phyloP scores from a whole-genome alignment of 2,113 vertebrate genomes.

The Python bivittatus region DNA sequence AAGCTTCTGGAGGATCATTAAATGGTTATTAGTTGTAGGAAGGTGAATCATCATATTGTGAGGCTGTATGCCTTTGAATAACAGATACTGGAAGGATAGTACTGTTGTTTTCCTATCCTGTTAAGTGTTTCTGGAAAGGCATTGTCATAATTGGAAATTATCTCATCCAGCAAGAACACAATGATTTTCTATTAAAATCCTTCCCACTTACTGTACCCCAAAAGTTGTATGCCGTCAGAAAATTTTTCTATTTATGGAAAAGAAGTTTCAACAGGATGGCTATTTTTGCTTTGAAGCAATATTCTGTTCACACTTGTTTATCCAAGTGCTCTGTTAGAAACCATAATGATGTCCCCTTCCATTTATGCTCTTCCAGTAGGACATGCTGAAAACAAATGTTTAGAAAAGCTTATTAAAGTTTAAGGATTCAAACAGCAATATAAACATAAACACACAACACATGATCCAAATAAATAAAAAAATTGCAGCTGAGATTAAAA shows the following conservation, averaged over 20 bases:
- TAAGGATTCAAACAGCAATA: neutral
- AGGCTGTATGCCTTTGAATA: neutral
- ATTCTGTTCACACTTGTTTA: neutral
- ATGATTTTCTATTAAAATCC: neutral
- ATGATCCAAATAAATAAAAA: neutral
- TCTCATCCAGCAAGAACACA: neutral
- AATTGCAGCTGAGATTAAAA: neutral
- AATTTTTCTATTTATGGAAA: neutral
- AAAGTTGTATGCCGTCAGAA: neutral
- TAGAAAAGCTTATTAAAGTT: neutral
- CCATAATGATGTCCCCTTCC: neutral
- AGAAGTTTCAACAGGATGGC: neutral
- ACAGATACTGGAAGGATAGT: neutral
- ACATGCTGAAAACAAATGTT: neutral
- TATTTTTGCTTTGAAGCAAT: neutral
- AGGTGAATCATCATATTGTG: neutral
- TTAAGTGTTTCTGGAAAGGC: neutral
- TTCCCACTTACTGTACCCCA: neutral
- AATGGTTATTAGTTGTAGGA: neutral
- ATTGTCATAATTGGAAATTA: neutral
- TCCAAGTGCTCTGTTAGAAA: neutral
- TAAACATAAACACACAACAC: neutral
- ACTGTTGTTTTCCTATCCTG: neutral
- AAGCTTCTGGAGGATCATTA: neutral
- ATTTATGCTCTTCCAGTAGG: neutral